Base-by-base conservation (phyloP, 2,113 vertebrate genomes). In the Girardinichthys multiradiatus region DNA sequence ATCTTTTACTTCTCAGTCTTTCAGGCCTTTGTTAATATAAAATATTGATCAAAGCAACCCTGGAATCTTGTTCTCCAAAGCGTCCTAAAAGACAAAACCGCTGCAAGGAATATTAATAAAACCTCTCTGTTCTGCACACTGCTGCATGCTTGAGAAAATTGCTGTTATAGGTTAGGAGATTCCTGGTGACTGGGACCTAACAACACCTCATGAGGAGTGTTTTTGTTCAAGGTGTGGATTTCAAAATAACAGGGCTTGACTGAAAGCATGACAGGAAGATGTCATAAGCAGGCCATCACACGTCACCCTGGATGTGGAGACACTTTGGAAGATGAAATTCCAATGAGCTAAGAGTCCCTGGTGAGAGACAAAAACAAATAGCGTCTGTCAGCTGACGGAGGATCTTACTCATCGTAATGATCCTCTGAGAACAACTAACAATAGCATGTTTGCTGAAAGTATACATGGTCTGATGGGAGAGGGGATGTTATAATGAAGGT, bases 261-360 rank as follows among this genome's bases (percentile, higher is more conserved):
- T 27, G 73, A 27, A 70, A 64, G 61, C 2, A 17, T 74, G 77
- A 66, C 70, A 12, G 69, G 65, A 57, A 76, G 76, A 81, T 83
- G 29, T 58, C 68, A 72, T 15, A 4, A 85, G 63, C 87, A 77
- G 48, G 87, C 70, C 66, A 27, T 33, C 70, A 77, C 89, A 87
- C 4, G 82, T 45, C 72, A 21, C 64, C 65, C 28, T 59, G 68
- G 71, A 72, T 24, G 2, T 35, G 48, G 57, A 84, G 61, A 10
- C 63, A 15, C 70, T 62, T 35, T 19, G 65, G 72, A 79, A 83
- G 74, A 67, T 15, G 11, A 66, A 65, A 86, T 83, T 80, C 83
- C 83, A 35, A n/a, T 83, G 82, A 90, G 77, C 75, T 83, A 82
- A 78, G 57, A 64, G 72, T 61, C 78, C 72, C 83, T 58, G 76